Evolutionary conservation across 2,888 invertebrate genomes (phyloP).

Genomic region (Bhutanitis thaidina): DNA sequence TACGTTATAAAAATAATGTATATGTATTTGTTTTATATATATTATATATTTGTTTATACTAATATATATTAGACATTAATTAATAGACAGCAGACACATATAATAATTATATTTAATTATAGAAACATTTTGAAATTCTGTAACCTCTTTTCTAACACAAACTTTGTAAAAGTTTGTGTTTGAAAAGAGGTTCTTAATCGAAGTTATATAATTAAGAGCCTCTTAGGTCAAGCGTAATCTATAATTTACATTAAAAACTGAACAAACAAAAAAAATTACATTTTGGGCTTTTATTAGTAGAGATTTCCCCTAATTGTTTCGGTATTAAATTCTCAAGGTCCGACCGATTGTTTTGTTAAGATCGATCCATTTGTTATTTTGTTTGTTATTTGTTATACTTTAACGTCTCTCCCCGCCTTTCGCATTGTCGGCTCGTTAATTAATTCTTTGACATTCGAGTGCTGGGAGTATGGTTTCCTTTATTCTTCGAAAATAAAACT

Average conservation of each 20-base stretch:
- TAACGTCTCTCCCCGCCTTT: slow-evolving; percentile 18
- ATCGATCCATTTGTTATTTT: slow-evolving; percentile 32
- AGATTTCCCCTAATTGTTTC: slow-evolving; percentile 21
- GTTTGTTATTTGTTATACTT: slow-evolving; percentile 24
- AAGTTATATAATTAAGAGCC: no score
- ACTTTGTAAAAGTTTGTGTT: no score
- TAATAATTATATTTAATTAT: no score
- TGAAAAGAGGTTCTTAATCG: no score
- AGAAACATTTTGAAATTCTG: no score
- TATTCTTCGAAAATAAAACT: slow-evolving; percentile 15
- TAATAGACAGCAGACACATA: no score
- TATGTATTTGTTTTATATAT: no score
- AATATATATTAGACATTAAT: no score
- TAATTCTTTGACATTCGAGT: slow-evolving; percentile 36
- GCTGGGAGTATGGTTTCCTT: slow-evolving; percentile 19
- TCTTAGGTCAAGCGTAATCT: no score
- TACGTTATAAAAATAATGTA: no score
- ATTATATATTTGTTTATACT: no score
- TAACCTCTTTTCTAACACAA: no score
- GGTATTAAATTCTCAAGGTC: slow-evolving; percentile 23
- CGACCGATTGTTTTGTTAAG: slow-evolving; percentile 24
- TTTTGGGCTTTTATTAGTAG: slow-evolving; percentile 13
- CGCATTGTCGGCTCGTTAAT: slow-evolving; percentile 24
- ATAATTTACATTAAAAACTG: neutral
- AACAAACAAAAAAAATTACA: neutral